phyloP scores from a whole-genome alignment of 2,113 vertebrate genomes.

The Pardalotus punctatus region DNA sequence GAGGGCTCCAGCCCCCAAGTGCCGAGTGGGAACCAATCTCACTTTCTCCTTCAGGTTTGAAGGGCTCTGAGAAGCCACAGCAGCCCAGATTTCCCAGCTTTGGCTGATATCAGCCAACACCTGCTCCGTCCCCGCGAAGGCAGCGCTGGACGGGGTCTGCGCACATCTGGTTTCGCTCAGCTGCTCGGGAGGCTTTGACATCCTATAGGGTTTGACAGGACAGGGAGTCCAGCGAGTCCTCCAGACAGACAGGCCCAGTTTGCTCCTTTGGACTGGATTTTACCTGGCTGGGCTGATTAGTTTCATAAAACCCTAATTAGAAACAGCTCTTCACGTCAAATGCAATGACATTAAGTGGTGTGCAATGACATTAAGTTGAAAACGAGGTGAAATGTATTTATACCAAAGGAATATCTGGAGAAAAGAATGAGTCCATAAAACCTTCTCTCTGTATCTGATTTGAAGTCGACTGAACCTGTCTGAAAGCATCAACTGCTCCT shows the following conservation, averaged over 20 bases:
- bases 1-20: background rate
- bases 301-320: background rate
- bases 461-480: background rate
- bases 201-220: constrained; percentile 21
- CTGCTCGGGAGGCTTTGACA: background rate
- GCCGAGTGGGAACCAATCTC: background rate
- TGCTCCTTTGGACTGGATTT: background rate
- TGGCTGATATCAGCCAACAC: background rate
- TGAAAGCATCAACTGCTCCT: background rate
- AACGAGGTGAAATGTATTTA: background rate
- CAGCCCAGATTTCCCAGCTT: background rate
- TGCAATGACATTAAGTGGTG: background rate
- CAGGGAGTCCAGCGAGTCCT: background rate
- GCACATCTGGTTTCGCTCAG: constrained; percentile 50
- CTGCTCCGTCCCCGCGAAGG: background rate
- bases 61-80: background rate
- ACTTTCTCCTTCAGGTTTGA: background rate
- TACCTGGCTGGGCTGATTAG: constrained; percentile 22
- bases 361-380: background rate
- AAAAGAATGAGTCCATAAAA: background rate
- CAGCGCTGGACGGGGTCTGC: background rate
- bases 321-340: background rate
- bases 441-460: background rate
- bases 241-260: background rate
- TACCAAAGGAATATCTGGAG: background rate